Base-by-base conservation (phyloP, 2,113 vertebrate species). In the Rhegmatorhina hoffmannsi region DNA sequence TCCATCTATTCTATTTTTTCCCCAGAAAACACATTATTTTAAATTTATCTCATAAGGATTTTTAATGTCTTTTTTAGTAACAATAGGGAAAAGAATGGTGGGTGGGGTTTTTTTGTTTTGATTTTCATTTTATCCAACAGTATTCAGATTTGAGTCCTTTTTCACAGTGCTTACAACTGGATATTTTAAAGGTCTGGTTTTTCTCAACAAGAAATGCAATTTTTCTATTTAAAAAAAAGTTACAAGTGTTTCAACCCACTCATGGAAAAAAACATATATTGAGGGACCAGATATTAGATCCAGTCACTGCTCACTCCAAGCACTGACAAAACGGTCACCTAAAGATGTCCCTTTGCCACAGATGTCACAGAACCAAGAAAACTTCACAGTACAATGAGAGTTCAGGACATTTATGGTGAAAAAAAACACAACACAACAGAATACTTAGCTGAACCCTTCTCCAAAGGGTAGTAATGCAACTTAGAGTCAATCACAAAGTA, bases 1-100 rank as follows among this genome's bases (percentile, higher is more conserved):
- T 91, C 81, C 67, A 92, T 92, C 78, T 69, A 64, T 68, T 82
- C 90, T 94, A 92, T 93, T 95, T 87, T 86, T 67, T 73, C 43
- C 36, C 13, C 56, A 86, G 59, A 89, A 90, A 83, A 63, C 8
- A 76, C 25, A 83, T 52, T 60, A 68, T 72, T 88, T 94, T 92
- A 82, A 85, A 94, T 93, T 94, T 74, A 88, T 83, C 70, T 82
- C 53, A 34, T 55, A 83, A 53, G 7, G 5, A 29, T 36, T 47
- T 53, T n/a, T 17, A 3, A 87, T 64, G 6, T 77, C 36, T 81
- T 84, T 84, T 89, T 88, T 81, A 89, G 70, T 81, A 81, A 26
- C 55, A 36, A 34, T 77, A 62, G 26, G 15, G 13, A 50, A 92
- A 66, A 90, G 14, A 90, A 90, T 38, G n/a, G 2, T 5, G 4